phyloP scores from a whole-genome alignment of 1,140 invertebrate species.

The Leptinotarsa defecta region DNA sequence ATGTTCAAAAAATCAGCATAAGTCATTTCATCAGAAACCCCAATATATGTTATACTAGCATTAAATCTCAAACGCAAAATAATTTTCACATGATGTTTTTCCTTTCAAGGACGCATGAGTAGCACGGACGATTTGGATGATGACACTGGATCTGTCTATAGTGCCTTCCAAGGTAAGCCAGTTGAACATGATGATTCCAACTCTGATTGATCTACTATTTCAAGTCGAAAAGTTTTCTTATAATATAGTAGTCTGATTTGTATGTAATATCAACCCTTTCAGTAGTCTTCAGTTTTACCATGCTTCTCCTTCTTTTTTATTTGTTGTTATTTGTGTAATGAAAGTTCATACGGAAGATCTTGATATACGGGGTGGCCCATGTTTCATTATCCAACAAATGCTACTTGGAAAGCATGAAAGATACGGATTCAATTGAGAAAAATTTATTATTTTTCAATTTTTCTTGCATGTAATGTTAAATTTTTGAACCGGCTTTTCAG shows the following conservation, averaged over 20 bases:
- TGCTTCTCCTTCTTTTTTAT: no score
- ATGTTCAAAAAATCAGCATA: not conserved
- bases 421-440: not conserved
- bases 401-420: not conserved
- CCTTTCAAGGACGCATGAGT: conserved; percentile 83
- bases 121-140: conserved; percentile 84
- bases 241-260: no score
- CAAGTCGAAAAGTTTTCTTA: not conserved
- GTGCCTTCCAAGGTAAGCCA: conserved; percentile 67
- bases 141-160: conserved; percentile 71
- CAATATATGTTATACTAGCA: no score
- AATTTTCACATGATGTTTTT: conserved; percentile 34
- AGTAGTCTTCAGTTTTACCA: no score
- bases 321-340: no score
- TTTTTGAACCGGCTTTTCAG: no score
- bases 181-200: conserved; percentile 57
- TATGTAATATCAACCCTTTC: no score
- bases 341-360: no score
- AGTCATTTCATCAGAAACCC: no score
- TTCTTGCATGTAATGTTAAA: no score
- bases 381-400: not conserved
- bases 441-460: no score
- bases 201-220: conserved; percentile 14
- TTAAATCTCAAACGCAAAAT: not conserved
- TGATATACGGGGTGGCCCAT: not conserved